Base-by-base conservation (phyloP, 1,140 invertebrate species). In the Aphelinus certus region DNA sequence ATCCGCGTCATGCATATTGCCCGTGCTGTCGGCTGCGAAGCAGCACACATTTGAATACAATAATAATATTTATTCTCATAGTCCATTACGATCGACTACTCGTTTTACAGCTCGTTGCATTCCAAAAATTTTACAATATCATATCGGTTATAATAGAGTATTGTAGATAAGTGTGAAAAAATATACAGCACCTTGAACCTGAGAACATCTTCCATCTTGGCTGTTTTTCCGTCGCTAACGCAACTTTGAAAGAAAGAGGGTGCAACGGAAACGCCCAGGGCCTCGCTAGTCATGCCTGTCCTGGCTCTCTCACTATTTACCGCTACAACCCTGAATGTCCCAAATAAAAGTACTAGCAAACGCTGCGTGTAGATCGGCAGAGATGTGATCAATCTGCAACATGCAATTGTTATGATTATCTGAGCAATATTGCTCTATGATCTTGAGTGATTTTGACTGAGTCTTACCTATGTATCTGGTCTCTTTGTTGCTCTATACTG, bases 171-270 rank as follows among this genome's bases (percentile, higher is more conserved):
- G 26, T 26, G 26, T 26, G 26, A 26, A 26, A 26, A 26, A 26
- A 26, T 26, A 26, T 26, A 26, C 26, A 0, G 26, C 87, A 96
- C 95, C 92, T 97, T 97, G 88, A 97, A 97, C 81, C 95, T 91
- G 82, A 96, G 91, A 65, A 97, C 95, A 88, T 98, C 96, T 88
- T 97, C 96, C 94, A 97, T 95, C 87, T 94, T 96, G 63, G 96
- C 96, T 49, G 95, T 94, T 90, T 96, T 95, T 51, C 95, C 95
- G 87, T 97, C 95, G 78, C 94, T 95, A 78, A 97, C 96, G 88
- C 96, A 98, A 74, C 94, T 95, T 86, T 98, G 97, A 89, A 99
- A 99, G 86, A 99, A 97, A 81, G 96, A 98, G n/a, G 97, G 97
- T 42, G 98, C 97, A 9, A 99, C 97, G 62, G 95, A 97, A 65